Evolutionary conservation across 2,113 vertebrate species (phyloP), one percentile per base, ranked within the genome.

Genomic region (Albula goreensis): DNA sequence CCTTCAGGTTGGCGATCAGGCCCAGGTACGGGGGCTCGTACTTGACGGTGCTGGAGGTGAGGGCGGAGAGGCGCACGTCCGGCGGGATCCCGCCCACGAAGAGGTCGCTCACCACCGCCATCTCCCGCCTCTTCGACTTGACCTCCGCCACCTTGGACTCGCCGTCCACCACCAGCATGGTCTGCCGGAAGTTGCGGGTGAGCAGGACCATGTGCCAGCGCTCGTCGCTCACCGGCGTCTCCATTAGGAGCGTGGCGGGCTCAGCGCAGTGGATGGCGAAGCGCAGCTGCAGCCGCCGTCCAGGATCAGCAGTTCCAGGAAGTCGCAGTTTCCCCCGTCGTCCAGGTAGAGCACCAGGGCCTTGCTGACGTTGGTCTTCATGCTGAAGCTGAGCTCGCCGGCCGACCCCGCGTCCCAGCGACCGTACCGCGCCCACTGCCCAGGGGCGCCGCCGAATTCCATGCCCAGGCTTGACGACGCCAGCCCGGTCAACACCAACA

Each of bases 281-380:
- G 87, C 97, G 97, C 87, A 98, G 90, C 22, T 97, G 95, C 60
- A 98, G 94, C 1, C 97, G 95, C 1, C 96, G 0, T 96, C 97
- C 4, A 92, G 90, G 22, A 99, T 90, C 84, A 98, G 93, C 19
- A 98, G 96, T 95, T 98, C 97, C 94, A 99, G 89, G 93, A 99
- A 99, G 94, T 98, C 97, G 0, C 98, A 99, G 95, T 98, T 96
- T 11, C 98, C 98, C 0, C 97, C 97, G 13, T 99, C 98, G 8
- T 99, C 98, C 87, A 97, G 90, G 90, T 99, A 99, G 70, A 99
- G 96, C 88, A 99, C 94, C 89, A 99, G 89, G 0, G 97, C 96
- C 88, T 96, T 96, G 80, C 96, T 96, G 89, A 95, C 85, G 91
- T 99, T 98, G 86, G 97, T 98, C 91, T 97, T 96, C 83, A 99